Percentiles rank a stretch among this genome's conserved stretches.
These are phyloP conservation scores for Acanthis flammea DNA, from an alignment of 2,797 vertebrate genomes.

Conservation along the genomic window DNA sequence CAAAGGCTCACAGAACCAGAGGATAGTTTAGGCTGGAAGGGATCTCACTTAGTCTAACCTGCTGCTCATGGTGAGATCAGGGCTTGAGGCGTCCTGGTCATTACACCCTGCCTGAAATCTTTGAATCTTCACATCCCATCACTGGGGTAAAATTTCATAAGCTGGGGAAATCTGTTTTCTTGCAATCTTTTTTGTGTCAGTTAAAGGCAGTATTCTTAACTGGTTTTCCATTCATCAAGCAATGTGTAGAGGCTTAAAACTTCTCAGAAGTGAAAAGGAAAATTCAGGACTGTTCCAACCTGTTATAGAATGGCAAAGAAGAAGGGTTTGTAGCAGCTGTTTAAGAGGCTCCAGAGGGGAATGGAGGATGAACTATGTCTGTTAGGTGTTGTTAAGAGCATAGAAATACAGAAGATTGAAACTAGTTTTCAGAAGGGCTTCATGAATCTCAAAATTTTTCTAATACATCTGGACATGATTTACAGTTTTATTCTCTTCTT, in stretches of 20 bases:
- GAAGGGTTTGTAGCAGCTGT: neutral
- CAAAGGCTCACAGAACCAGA: neutral
- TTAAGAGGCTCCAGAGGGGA: neutral
- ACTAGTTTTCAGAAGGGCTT: neutral
- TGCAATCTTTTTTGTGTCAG: neutral
- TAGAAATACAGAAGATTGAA: neutral
- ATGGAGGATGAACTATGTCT: neutral
- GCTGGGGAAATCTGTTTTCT: neutral
- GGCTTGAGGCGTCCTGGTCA: neutral
- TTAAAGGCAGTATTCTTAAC: neutral
- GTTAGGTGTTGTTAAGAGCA: neutral
- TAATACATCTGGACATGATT: neutral
- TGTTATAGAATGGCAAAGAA: neutral
- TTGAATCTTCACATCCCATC: neutral
- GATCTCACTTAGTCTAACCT: neutral
- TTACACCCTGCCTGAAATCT: neutral
- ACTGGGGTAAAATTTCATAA: neutral
- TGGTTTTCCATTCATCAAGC: neutral
- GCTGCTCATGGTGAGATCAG: accelerated
- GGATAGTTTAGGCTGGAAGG: neutral
- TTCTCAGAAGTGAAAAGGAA: neutral
- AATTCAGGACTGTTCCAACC: neutral
- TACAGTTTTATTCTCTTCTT: neutral
- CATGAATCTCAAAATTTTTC: neutral
- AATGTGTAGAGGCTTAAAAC: neutral